Evolutionary conservation across 2,888 invertebrate species (phyloP).

Genomic region (Trachelus iudaicus): DNA sequence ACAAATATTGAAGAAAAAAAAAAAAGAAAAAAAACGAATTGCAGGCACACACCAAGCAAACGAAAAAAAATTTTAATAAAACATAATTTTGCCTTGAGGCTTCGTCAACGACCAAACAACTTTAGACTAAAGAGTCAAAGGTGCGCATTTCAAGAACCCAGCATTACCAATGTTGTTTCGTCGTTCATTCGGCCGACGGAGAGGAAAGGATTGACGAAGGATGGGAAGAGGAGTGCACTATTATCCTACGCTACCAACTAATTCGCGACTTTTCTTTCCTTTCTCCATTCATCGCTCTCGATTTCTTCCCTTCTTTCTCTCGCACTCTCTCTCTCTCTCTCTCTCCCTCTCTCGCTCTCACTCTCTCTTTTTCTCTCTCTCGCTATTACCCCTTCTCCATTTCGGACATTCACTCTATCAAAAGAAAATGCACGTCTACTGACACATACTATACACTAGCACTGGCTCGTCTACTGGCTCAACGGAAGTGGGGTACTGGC

Average conservation of each 20-base stretch:
- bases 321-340: neutral
- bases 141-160: neutral
- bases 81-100: slow-evolving; percentile 25
- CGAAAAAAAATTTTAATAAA: slow-evolving; percentile 17
- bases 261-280: slow-evolving; percentile 5
- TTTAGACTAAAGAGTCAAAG: too few species aligned
- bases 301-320: neutral
- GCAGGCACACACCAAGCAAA: slow-evolving; percentile 46
- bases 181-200: slow-evolving; percentile 31
- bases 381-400: neutral
- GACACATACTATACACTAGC: too few species aligned
- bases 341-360: too few species aligned
- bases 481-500: too few species aligned
- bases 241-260: slow-evolving; percentile 46
- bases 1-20: neutral
- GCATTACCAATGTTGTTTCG: slow-evolving; percentile 36
- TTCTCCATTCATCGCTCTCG: neutral
- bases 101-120: too few species aligned
- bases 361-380: neutral
- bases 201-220: slow-evolving; percentile 41
- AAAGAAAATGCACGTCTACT: too few species aligned
- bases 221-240: slow-evolving; percentile 50
- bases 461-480: too few species aligned
- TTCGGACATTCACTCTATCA: neutral
- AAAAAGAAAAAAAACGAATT: slow-evolving; percentile 18